phyloP scores from a whole-genome alignment of 2,113 vertebrate species.

The Arvicanthis niloticus region DNA sequence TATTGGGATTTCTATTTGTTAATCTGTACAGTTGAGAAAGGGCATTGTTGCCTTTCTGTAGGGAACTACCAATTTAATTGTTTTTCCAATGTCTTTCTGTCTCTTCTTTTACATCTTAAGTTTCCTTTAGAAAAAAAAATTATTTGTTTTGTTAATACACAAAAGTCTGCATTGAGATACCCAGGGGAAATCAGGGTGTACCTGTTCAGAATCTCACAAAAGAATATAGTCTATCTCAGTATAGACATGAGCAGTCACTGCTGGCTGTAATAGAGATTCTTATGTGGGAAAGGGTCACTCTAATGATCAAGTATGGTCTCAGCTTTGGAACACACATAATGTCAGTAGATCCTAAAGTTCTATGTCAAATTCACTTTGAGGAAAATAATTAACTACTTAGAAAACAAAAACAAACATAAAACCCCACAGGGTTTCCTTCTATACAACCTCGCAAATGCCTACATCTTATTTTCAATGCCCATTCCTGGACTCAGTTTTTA shows the following conservation, averaged over 20 bases:
- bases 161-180: neutral
- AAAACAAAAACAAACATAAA: neutral
- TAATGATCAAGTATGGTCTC: neutral
- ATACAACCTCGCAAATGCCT: neutral
- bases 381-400: neutral
- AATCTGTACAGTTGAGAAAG: neutral
- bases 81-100: neutral
- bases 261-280: neutral
- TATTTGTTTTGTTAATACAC: neutral
- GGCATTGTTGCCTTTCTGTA: neutral
- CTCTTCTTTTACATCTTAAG: neutral
- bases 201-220: neutral
- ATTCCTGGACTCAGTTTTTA: constrained; percentile 35
- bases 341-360: neutral
- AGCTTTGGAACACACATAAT: neutral
- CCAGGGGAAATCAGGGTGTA: neutral
- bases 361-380: neutral
- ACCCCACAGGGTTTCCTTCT: neutral
- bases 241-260: neutral
- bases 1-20: neutral
- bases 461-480: neutral
- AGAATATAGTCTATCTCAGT: neutral
- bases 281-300: neutral
- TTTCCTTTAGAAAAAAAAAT: neutral
- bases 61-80: neutral